Evolutionary conservation across 2,113 vertebrate species (phyloP).

Genomic region (Hypomesus transpacificus): DNA sequence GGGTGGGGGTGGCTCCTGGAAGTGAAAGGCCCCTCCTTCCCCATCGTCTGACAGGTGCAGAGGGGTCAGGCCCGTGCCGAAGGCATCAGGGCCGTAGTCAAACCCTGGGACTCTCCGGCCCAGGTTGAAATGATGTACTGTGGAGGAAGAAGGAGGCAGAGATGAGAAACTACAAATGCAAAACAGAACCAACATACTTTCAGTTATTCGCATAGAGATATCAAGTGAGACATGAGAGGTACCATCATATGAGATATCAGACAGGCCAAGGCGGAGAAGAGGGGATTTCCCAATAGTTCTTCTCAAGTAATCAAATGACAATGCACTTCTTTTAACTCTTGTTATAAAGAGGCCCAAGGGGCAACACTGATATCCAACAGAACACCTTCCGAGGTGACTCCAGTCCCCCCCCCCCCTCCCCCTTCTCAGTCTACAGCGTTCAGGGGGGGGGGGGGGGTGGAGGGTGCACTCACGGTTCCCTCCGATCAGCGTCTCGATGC

Average conservation of each 20-base stretch:
- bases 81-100: slow-evolving; percentile 90
- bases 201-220: no score
- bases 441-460: background rate
- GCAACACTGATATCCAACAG: no score
- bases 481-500: slow-evolving; percentile 94
- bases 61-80: slow-evolving; percentile 94
- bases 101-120: slow-evolving; percentile 94
- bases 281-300: no score
- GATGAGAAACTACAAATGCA: no score
- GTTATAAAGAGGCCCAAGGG: no score
- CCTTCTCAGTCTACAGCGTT: slow-evolving; percentile 1
- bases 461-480: slow-evolving; percentile 82
- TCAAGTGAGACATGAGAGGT: no score
- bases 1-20: slow-evolving; percentile 94
- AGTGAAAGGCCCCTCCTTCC: slow-evolving; percentile 94
- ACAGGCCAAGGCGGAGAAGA: background rate
- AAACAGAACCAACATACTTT: no score
- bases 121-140: slow-evolving; percentile 98
- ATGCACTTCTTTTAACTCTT: no score
- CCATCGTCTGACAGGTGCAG: slow-evolving; percentile 96
- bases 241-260: background rate
- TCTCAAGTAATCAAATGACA: no score
- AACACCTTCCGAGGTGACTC: no score
- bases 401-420: no score
- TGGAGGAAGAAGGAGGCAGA: background rate